Evolutionary conservation across 92 coral and sea anemone species (phyloP), one percentile per base, ranked within the genome.

Genomic region (Umimayanthus chanpuru): DNA sequence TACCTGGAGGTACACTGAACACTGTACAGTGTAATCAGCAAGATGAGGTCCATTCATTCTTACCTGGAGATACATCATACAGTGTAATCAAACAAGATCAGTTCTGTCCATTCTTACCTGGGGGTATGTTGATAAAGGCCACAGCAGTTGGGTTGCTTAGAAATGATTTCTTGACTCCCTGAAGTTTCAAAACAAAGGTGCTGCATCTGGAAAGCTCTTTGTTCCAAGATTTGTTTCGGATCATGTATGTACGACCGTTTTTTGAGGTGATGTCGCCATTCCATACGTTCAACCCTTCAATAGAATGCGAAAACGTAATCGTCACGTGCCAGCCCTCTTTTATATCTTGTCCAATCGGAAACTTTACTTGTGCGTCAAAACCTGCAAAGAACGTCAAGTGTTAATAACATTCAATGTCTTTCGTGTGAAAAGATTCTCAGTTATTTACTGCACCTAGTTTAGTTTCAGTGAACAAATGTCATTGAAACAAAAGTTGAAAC

Each of bases 171-270:
- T 91, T 89, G 23, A 9, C 14, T 6, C 80, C 93, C 32, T 77
- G 64, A 21, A 91, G 73, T 6, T 8, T 20, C 47, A 84, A 41
- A 39, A 43, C 56, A 36, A 81, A 40, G 6, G 66, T 65, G 4
- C 1, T 38, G 40, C 77, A 85, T 73, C 66, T 88, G 26, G 20
- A 26, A 47, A 89, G 76, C 5, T 82, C 44, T 1, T 61, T 80
- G 70, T 93, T 91, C 96, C 96, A 91, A 21, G 89, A 50, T 83
- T 32, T 77, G 88, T 89, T 89, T 56, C 18, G 21, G 14, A 89
- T 68, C 8, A 29, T 88, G 36, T 80, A 90, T n/a, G 61, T 87
- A 72, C 61, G 73, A 21, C 89, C 92, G 32, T 78, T 40, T 55
- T 11, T 16, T 18, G 77, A 32, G 36, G 4, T 7, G 49, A 67